Evolutionary conservation across 2,888 invertebrate species (phyloP).

Genomic region (Sericinus montela): DNA sequence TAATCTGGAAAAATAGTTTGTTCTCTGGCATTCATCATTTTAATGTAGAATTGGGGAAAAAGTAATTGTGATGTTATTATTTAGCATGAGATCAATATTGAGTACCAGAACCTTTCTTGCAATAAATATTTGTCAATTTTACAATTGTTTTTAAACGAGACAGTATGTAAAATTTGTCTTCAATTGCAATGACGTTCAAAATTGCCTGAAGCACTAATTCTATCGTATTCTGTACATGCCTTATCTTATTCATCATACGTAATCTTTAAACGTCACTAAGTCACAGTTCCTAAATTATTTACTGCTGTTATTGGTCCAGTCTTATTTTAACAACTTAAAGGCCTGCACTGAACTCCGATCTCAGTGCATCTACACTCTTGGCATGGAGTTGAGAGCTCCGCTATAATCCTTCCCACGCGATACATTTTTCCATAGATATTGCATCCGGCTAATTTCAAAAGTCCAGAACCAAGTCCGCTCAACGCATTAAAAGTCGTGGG

Average conservation of each 20-base stretch:
- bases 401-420: slow-evolving; percentile 88
- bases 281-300: not conserved
- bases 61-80: too few relatives aligned
- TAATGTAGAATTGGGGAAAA: too few relatives aligned
- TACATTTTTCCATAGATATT: slow-evolving; percentile 95
- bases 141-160: too few relatives aligned
- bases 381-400: slow-evolving; percentile 89
- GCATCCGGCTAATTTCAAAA: slow-evolving; percentile 90
- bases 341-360: slow-evolving; percentile 89
- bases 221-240: slow-evolving; percentile 35
- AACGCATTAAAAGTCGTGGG: slow-evolving; percentile 32
- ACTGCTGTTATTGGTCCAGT: slow-evolving; percentile 22
- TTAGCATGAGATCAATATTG: slow-evolving; percentile 50
- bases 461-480: slow-evolving; percentile 63
- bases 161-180: too few relatives aligned
- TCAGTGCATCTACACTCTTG: slow-evolving; percentile 92
- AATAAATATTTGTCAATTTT: not conserved
- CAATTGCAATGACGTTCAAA: not conserved
- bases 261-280: too few relatives aligned
- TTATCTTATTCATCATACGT: slow-evolving; percentile 1
- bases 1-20: too few relatives aligned
- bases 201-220: slow-evolving; percentile 20
- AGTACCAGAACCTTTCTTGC: slow-evolving; percentile 20
- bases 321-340: slow-evolving; percentile 74
- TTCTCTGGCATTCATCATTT: too few relatives aligned